Evolutionary conservation across 2,888 invertebrate genomes (phyloP).

Genomic region (Epinotia nisella): DNA sequence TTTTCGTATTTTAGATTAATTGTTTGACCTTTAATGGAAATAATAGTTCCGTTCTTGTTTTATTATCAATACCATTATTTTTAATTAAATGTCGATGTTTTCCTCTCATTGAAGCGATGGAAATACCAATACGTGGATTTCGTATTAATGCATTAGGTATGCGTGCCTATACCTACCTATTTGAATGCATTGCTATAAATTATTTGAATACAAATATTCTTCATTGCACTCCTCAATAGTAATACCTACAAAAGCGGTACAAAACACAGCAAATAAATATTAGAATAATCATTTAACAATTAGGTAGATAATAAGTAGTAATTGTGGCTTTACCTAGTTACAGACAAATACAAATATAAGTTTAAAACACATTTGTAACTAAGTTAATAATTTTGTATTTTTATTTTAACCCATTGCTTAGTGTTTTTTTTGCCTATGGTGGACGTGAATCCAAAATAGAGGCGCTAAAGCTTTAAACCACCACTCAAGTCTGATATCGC

Average conservation of each 20-base stretch:
- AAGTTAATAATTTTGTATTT: too few relatives aligned
- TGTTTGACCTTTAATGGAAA: slow-evolving; percentile 37
- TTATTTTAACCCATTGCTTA: too few relatives aligned
- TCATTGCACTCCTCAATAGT: too few relatives aligned
- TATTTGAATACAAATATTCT: background rate
- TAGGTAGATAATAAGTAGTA: too few relatives aligned
- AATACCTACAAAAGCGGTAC: too few relatives aligned
- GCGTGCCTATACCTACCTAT: background rate
- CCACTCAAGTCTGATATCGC: background rate
- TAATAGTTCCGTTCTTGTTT: slow-evolving; percentile 16
- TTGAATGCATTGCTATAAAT: background rate
- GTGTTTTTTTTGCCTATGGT: too few relatives aligned
- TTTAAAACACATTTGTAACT: too few relatives aligned
- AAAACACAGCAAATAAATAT: too few relatives aligned
- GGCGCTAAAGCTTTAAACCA: background rate
- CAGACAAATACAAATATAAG: too few relatives aligned
- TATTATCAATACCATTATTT: slow-evolving; percentile 28
- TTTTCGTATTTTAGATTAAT: slow-evolving; percentile 43
- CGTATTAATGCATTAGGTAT: slow-evolving; percentile 7
- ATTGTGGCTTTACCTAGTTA: too few relatives aligned
- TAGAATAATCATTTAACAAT: too few relatives aligned
- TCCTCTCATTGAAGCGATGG: slow-evolving; percentile 11
- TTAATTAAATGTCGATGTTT: slow-evolving; percentile 30
- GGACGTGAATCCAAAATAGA: too few relatives aligned
- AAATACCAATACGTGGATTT: slow-evolving; percentile 17